phyloP scores from a whole-genome alignment of 30 jellyfish, hydroid and myxozoan genomes.

The Chrysaora quinquecirrha region DNA sequence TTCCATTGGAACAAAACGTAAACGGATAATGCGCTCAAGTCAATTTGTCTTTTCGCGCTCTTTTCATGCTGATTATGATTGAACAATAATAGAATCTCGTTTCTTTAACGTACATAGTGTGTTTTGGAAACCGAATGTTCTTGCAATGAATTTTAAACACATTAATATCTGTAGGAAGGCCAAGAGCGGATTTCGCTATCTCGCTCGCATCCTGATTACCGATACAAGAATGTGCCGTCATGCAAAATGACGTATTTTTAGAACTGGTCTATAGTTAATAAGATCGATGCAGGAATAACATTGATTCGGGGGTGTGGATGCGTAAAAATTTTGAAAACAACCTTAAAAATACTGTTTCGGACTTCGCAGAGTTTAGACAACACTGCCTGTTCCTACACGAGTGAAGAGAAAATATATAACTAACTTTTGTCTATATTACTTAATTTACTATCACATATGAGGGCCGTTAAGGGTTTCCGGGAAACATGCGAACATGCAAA shows the following conservation, averaged over 20 bases:
- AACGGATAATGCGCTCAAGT: slow-evolving; percentile 71
- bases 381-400: no score
- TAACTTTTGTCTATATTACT: no score
- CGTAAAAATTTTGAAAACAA: no score
- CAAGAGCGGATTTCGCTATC: not conserved
- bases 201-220: not conserved
- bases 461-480: no score
- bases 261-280: not conserved
- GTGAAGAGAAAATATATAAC: no score
- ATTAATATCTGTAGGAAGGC: not conserved
- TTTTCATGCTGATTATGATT: slow-evolving; percentile 51
- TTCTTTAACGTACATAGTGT: slow-evolving; percentile 29
- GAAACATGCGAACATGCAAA: no score
- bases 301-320: not conserved
- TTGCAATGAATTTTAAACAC: not conserved
- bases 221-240: not conserved
- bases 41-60: slow-evolving; percentile 77
- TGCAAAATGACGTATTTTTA: not conserved
- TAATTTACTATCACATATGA: no score
- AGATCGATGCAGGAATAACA: not conserved
- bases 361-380: no score
- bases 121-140: slow-evolving; percentile 5
- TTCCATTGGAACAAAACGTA: slow-evolving; percentile 55
- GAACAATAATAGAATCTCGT: slow-evolving; percentile 30
- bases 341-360: no score